These are phyloP conservation scores for Resseliella maxima DNA, from an alignment of 2,888 invertebrate species.

Conservation along the genomic window DNA sequence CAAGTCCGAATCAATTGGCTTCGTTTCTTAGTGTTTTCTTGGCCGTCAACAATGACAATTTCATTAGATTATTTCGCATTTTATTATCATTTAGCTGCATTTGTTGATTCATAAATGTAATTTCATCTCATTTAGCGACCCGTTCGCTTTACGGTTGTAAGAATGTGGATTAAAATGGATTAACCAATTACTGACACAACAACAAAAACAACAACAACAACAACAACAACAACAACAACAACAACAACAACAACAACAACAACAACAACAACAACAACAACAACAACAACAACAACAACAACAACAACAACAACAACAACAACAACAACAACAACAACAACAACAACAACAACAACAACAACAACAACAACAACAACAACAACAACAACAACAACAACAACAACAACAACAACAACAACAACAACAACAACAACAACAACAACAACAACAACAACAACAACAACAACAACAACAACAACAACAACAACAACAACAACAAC, in stretches of 20 bases:
- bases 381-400: not conserved
- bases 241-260: not conserved
- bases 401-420: not conserved
- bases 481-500: not conserved
- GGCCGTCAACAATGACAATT: not conserved
- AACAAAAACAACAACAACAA: not conserved
- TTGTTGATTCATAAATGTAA: slow-evolving; percentile 50
- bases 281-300: not conserved
- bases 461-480: not conserved
- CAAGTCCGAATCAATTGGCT: not conserved
- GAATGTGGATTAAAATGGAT: not conserved
- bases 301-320: not conserved
- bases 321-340: not conserved
- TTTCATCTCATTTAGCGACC: slow-evolving; percentile 18
- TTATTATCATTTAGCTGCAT: slow-evolving; percentile 7
- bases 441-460: not conserved
- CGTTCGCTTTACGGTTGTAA: not conserved
- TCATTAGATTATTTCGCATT: slow-evolving; percentile 4
- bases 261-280: not conserved
- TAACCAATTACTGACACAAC: not conserved
- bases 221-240: not conserved
- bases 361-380: not conserved
- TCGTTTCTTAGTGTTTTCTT: not conserved
- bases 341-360: not conserved
- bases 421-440: not conserved